Conservation (phyloP, 2,113 vertebrate genomes). For the Hippopotamus amphibius region DNA sequence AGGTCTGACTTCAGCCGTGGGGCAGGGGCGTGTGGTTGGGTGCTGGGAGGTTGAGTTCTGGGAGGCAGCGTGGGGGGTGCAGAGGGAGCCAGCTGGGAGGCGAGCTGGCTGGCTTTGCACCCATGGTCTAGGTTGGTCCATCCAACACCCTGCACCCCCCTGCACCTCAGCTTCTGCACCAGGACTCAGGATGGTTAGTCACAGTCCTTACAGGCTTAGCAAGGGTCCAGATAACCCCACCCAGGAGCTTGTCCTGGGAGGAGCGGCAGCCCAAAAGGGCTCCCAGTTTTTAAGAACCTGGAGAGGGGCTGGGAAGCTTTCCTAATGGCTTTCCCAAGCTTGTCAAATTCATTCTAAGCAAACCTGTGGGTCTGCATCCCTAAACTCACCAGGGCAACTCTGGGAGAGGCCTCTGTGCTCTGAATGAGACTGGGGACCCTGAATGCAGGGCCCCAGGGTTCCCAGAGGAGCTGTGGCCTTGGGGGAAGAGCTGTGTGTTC, state of each 20-base stretch:
- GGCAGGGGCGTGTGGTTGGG: not conserved
- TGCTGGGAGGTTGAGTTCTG: not conserved
- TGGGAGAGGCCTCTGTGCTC: not conserved
- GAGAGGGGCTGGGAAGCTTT: not conserved
- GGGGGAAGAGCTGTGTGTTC: not conserved
- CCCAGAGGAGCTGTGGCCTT: not conserved
- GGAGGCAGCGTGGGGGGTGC: not conserved
- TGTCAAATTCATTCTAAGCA: not conserved
- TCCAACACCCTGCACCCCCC: not conserved
- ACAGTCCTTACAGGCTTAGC: not conserved
- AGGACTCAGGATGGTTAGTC: not conserved
- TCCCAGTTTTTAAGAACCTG: not conserved
- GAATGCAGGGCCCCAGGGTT: not conserved
- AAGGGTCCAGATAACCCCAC: not conserved
- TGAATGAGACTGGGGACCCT: not conserved
- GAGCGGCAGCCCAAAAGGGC: no score
- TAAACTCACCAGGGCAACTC: not conserved
- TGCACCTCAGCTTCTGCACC: not conserved
- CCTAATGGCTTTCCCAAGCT: not conserved
- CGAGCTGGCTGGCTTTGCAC: not conserved
- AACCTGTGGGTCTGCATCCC: not conserved
- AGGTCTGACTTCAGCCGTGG: not conserved
- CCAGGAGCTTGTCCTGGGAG: not conserved
- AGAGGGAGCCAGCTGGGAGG: not conserved
- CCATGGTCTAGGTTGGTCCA: not conserved